Base-by-base conservation (phyloP, 53 echinoderm and acorn worm species). In the Echinometra lucunter region DNA sequence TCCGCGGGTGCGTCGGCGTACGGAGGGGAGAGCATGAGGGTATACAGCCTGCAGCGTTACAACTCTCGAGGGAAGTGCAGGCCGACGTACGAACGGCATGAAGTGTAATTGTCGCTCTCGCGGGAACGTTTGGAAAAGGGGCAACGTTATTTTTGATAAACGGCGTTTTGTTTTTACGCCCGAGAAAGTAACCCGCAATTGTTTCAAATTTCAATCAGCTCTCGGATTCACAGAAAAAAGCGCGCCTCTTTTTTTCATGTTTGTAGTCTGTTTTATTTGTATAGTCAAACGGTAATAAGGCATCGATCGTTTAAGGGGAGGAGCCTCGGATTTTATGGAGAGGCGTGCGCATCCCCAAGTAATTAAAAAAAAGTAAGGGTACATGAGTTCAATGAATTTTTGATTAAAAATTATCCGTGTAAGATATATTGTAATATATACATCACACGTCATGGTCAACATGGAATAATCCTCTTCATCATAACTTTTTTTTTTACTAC, bases 81-180 rank as follows among this genome's bases (percentile, higher is more conserved):
- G 49, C 88, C 37, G 49, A 19, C 32, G 32, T 21, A 56, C 53
- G 32, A 34, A 49, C 28, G 28, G 30, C 53, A 55, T 32, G 88
- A 88, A 88, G 55, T 34, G 88, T 88, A 88, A 88, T 88, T 55
- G 88, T 56, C 35, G 55, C 30, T 55, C 88, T 88, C 88, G 49
- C 34, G 88, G 88, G 88, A 56, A 56, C 23, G n/a, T 88, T 88
- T 88, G 49, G 34, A 55, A 56, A 88, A 49, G 88, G 88, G 56
- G 55, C 42, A 78, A 19, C 78, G 18, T 78, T 78, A 78, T 78
- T 78, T 78, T 42, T 78, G 78, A 78, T 78, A 78, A 42, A 78
- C 78, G 12, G 17, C 42, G 78, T 40, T 78, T 40, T 78, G 78
- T 78, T 78, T 40, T 78, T 42, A 18, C 42, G 38, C 78, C 78